Conservation (phyloP, 2,888 invertebrate species). For the Aphrophora alni region DNA sequence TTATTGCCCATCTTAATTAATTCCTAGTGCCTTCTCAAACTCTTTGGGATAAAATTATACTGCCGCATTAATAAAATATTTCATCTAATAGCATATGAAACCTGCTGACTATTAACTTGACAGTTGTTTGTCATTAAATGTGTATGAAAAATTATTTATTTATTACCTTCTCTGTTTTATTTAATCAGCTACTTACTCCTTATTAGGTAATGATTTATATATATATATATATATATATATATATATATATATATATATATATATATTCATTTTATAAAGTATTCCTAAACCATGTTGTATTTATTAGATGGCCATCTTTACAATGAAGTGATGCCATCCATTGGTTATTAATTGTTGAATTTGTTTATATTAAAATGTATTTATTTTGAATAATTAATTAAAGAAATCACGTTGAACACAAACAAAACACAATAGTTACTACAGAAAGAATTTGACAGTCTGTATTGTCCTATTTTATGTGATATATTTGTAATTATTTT, state of each 20-base stretch:
- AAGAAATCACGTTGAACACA: not conserved
- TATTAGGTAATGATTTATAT: too few species aligned
- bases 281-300: not conserved
- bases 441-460: not conserved
- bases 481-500: constrained; percentile 39
- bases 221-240: too few species aligned
- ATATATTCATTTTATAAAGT: too few species aligned
- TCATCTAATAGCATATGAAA: not conserved
- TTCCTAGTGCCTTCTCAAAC: not conserved
- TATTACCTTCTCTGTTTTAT: not conserved
- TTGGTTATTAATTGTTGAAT: not conserved
- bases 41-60: not conserved
- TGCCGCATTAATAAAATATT: not conserved
- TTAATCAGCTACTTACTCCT: not conserved
- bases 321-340: not conserved
- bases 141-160: not conserved
- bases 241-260: too few species aligned
- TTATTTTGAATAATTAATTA: not conserved
- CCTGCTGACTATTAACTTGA: not conserved
- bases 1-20: not conserved
- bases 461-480: constrained; percentile 30
- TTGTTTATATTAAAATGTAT: not conserved
- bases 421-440: not conserved
- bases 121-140: not conserved
- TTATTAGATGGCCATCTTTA: not conserved